Evolutionary conservation across 1,140 invertebrate genomes (phyloP).

Genomic region (Ectropis grisescens): DNA sequence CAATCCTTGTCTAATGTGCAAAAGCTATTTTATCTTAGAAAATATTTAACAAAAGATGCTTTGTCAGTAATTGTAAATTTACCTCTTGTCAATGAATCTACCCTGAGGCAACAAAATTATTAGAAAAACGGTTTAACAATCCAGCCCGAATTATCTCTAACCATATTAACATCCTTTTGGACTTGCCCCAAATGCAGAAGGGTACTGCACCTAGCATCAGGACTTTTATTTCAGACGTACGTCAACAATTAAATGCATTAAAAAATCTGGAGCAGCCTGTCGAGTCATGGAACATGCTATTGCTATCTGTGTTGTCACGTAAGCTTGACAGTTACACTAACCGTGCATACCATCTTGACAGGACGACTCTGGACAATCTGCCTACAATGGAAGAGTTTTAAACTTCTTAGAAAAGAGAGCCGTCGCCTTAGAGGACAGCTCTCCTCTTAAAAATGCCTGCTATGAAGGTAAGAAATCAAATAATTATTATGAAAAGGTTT

Average conservation of each 20-base stretch:
- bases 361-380: too few relatives aligned
- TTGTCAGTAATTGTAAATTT: conserved; percentile 2
- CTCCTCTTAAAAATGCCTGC: too few relatives aligned
- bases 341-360: conserved; percentile 14
- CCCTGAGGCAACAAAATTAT: neutral
- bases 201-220: neutral
- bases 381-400: too few relatives aligned
- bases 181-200: conserved; percentile 3
- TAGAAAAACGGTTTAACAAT: conserved; percentile 8
- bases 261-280: conserved; percentile 16
- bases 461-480: too few relatives aligned
- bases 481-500: too few relatives aligned
- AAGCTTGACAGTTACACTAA: conserved; percentile 12
- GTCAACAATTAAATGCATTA: conserved; percentile 5
- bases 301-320: conserved; percentile 7
- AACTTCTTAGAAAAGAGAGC: too few relatives aligned
- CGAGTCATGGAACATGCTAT: conserved; percentile 14
- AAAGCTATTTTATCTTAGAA: conserved; percentile 5
- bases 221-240: neutral
- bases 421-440: too few relatives aligned
- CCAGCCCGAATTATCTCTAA: neutral
- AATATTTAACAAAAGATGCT: conserved; percentile 1
- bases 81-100: conserved; percentile 6
- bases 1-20: conserved; percentile 1
- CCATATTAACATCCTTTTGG: conserved; percentile 5